Conservation (phyloP, 2,888 invertebrate genomes). For the Parnassius orleans region DNA sequence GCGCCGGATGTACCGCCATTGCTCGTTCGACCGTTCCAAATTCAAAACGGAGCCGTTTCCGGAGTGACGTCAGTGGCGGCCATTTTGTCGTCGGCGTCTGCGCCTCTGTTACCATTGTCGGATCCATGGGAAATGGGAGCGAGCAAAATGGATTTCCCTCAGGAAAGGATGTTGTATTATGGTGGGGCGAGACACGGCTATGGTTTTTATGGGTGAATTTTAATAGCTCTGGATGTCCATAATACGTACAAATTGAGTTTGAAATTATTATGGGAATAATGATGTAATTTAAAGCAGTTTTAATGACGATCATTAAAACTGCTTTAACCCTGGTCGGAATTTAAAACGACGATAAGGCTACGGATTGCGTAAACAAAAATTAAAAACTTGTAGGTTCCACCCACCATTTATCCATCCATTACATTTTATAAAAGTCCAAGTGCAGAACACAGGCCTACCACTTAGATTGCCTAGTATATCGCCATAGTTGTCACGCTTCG, state of each 20-base stretch:
- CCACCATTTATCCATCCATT: too few species aligned
- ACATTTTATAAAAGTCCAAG: too few species aligned
- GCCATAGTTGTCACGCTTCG: too few species aligned
- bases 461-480: too few species aligned
- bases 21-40: constrained; percentile 77
- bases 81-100: constrained; percentile 60
- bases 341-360: too few species aligned
- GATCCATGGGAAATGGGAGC: constrained; percentile 65
- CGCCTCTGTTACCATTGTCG: constrained; percentile 44
- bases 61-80: constrained; percentile 70
- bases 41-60: constrained; percentile 80
- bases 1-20: constrained; percentile 77
- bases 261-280: neutral
- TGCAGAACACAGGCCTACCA: too few species aligned
- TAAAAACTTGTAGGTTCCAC: too few species aligned
- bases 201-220: constrained; percentile 26
- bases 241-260: neutral
- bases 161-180: constrained; percentile 56
- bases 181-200: constrained; percentile 11
- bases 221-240: constrained; percentile 4
- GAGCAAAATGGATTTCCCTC: constrained; percentile 60
- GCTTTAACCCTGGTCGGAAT: too few species aligned
- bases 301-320: too few species aligned
- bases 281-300: too few species aligned
- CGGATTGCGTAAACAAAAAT: too few species aligned